Evolutionary conservation across 2,113 vertebrate genomes (phyloP), one percentile per base, ranked within the genome.

Genomic region (Campylomormyrus tamandua): DNA sequence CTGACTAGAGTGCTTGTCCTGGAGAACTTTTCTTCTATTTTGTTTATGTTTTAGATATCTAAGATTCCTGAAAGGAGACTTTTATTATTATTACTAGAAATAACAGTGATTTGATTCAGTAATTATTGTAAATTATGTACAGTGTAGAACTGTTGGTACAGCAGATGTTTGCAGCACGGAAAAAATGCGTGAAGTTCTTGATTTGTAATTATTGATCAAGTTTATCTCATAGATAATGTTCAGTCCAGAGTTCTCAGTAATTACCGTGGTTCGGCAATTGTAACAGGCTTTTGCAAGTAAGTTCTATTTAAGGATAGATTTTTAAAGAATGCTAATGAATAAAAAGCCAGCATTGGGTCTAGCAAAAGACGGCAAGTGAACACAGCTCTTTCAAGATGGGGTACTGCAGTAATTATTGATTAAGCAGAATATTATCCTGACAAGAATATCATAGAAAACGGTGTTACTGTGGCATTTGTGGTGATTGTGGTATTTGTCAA

Each of bases 181-280:
- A 86, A n/a, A 27, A 31, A 24, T 86, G 45, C 4, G 13, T 50
- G n/a, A 86, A 86, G 21, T 86, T 84, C 24, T 10, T 49, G n/a
- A 49, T 86, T 50, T 46, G 21, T 19, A 8, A 45, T 84, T 86
- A 48, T 49, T n/a, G 83, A 50, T 48, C 83, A 21, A 7, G 80
- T 84, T 84, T 70, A 84, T 84, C 83, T 84, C 15, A 39, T 31
- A 86, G 45, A n/a, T 86, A 80, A 35, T 80, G 74, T 80, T 80
- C n/a, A 70, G 62, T 70, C 62, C 62, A 31, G 62, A 70, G 62
- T 70, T 70, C 62, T n/a, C 46, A 24, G 39, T 48, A 45, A 45
- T 84, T 46, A 84, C 24, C 42, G 9, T 70, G 10, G 39, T 45
- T 45, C 83, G 17, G 74, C 74, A 39, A 77, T 42, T 35, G 31